Evolutionary conservation across 2,113 vertebrate species (phyloP).

Genomic region (Eupsittula cactorum): DNA sequence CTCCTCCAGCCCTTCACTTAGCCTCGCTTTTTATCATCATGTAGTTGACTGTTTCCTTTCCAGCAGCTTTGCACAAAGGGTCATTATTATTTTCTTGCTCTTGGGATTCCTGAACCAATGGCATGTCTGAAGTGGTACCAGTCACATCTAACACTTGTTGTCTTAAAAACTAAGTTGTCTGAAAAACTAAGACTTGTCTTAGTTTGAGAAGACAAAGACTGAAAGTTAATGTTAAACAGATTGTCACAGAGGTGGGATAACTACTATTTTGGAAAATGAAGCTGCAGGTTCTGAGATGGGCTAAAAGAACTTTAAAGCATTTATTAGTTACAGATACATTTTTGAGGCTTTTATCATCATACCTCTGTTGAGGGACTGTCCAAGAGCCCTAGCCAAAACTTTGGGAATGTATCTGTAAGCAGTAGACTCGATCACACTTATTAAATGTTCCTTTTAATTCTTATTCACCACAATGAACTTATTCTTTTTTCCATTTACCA

Average conservation of each 20-base stretch:
- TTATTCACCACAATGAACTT: not conserved
- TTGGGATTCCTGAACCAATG: not conserved
- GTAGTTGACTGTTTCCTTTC: not conserved
- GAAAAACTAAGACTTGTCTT: not conserved
- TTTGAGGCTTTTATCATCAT: not conserved
- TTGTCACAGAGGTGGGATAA: not conserved
- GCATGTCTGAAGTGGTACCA: not conserved
- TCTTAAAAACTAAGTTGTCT: not conserved
- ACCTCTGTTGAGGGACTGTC: not conserved
- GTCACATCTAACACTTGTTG: not conserved
- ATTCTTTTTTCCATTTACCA: not conserved
- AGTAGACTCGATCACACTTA: not conserved
- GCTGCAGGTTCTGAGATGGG: not conserved
- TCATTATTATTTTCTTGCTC: not conserved
- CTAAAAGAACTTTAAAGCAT: not conserved
- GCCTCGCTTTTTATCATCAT: not conserved
- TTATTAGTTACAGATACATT: not conserved
- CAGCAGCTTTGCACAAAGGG: not conserved
- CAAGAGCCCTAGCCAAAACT: not conserved
- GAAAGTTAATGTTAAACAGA: not conserved
- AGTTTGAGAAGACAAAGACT: not conserved
- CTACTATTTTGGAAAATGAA: not conserved
- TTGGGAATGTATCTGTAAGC: not conserved
- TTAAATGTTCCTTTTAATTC: not conserved
- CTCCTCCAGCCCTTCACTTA: not conserved